A percentile compares a stretch with the other conserved stretches of the same genome.
phyloP scores from a whole-genome alignment of 1,140 invertebrate genomes.

The Latrodectus geometricus region DNA sequence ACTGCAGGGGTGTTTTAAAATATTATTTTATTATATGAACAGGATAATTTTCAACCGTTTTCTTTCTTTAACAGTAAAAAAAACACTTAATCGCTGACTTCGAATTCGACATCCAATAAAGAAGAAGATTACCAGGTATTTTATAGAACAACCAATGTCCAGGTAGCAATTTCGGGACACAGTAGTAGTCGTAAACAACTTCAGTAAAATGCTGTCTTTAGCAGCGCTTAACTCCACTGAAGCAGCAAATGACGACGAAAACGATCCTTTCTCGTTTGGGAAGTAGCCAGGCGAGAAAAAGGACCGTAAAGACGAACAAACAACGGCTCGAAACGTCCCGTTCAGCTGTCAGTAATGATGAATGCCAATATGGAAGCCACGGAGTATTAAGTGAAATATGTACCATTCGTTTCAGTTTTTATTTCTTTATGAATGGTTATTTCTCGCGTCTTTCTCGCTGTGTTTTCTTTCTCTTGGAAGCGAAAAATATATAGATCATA shows the following conservation, averaged over 20 bases:
- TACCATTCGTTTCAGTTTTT: not conserved
- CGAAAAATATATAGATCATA: not conserved
- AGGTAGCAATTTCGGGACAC: no score
- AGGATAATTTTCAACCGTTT: no score
- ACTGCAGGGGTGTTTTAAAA: no score
- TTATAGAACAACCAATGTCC: no score
- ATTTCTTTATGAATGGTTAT: not conserved
- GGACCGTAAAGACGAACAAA: not conserved
- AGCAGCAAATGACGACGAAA: not conserved
- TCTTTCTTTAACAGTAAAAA: no score
- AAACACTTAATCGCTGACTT: no score
- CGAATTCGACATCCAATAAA: no score
- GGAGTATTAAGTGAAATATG: not conserved
- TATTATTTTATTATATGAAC: no score
- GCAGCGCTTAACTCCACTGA: not conserved
- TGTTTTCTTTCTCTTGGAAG: not conserved
- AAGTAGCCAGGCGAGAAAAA: not conserved
- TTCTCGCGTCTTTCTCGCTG: not conserved
- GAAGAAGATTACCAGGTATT: no score
- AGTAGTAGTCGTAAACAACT: not conserved
- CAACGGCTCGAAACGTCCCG: not conserved
- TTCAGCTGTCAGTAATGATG: not conserved
- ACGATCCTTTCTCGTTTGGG: not conserved
- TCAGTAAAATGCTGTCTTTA: not conserved
- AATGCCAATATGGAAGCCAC: not conserved